Percentiles rank a stretch among this genome's conserved stretches.
Evolutionary conservation across 2,888 invertebrate genomes (phyloP).

Genomic region (Aquatica leii): DNA sequence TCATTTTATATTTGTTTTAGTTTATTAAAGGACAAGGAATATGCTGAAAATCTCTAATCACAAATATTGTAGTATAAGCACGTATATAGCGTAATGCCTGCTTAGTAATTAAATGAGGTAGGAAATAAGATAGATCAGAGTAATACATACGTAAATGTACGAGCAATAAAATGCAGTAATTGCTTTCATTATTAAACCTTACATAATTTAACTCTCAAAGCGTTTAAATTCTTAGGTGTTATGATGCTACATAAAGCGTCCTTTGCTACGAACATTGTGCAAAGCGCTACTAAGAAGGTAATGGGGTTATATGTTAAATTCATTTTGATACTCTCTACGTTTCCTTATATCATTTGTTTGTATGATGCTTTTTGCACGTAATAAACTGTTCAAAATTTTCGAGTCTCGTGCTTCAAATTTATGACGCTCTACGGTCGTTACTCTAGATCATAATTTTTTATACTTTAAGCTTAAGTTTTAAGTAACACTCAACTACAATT

Average conservation of each 20-base stretch:
- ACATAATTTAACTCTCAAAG: slow-evolving; percentile 41
- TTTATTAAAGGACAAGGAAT: slow-evolving; percentile 16
- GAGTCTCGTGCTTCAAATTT: too few relatives aligned
- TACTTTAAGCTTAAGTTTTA: too few relatives aligned
- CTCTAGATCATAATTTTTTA: too few relatives aligned
- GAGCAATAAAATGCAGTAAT: slow-evolving; percentile 40
- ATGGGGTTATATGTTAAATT: slow-evolving; percentile 35
- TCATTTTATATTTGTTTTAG: slow-evolving; percentile 27
- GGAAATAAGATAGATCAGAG: slow-evolving; percentile 31
- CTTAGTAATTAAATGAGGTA: slow-evolving; percentile 22
- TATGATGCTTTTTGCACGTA: slow-evolving; percentile 5
- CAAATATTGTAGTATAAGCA: too few relatives aligned
- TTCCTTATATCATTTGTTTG: slow-evolving; percentile 21
- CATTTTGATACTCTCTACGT: slow-evolving; percentile 25
- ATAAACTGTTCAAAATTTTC: too few relatives aligned
- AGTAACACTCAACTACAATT: too few relatives aligned
- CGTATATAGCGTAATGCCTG: slow-evolving; percentile 2
- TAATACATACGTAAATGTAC: slow-evolving; percentile 33
- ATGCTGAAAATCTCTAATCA: slow-evolving; percentile 3
- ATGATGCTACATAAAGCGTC: slow-evolving; percentile 36
- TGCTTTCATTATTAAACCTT: slow-evolving; percentile 41
- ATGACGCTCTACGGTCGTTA: too few relatives aligned
- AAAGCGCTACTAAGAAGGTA: slow-evolving; percentile 31
- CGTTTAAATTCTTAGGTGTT: slow-evolving; percentile 39
- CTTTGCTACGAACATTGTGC: slow-evolving; percentile 30